phyloP scores from a whole-genome alignment of 1,140 invertebrate genomes.

The Andrena cerasifolii region DNA sequence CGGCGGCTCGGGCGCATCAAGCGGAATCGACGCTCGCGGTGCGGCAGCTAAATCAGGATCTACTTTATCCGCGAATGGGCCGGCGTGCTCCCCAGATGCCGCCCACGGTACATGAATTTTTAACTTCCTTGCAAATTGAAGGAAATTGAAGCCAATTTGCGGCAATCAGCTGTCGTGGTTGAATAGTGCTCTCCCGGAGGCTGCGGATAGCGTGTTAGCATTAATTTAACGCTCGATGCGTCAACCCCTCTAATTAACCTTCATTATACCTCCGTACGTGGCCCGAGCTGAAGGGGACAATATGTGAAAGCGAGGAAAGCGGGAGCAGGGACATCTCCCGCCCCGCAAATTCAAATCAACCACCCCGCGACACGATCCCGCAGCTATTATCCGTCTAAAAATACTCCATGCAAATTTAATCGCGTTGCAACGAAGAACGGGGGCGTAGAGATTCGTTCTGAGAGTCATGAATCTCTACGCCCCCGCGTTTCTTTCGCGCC shows the following conservation, averaged over 20 bases:
- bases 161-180: constrained; percentile 67
- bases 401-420: background rate
- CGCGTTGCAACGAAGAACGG: no score
- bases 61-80: background rate
- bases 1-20: background rate
- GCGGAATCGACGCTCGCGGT: no score
- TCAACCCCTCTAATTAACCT: constrained; percentile 68
- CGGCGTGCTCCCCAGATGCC: constrained; percentile 50
- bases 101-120: constrained; percentile 47
- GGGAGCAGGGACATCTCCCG: no score
- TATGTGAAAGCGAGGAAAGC: constrained; percentile 3
- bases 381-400: background rate
- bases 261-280: constrained; percentile 58
- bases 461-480: constrained; percentile 15
- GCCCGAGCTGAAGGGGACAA: no score
- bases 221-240: constrained; percentile 67
- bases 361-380: no score
- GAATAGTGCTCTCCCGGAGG: constrained; percentile 46
- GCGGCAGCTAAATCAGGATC: background rate
- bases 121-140: constrained; percentile 58
- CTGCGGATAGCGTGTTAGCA: constrained; percentile 51
- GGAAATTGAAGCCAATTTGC: constrained; percentile 75
- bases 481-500: background rate
- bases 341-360: background rate
- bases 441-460: background rate